phyloP scores from a whole-genome alignment of 2,888 invertebrate genomes.

The Dioctria rufipes region DNA sequence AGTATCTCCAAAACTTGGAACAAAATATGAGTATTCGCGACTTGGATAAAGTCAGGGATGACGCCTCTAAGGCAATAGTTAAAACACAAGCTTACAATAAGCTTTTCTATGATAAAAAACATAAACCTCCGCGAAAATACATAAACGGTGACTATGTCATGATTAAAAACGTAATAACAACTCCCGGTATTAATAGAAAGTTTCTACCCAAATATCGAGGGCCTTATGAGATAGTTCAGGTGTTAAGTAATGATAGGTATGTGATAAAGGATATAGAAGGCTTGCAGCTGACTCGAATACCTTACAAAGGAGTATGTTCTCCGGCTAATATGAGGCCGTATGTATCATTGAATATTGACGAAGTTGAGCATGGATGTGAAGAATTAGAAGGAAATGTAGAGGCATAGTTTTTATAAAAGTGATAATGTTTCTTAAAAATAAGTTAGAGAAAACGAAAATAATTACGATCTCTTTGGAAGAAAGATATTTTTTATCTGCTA shows the following conservation, averaged over 20 bases:
- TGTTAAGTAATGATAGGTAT: conserved; percentile 60
- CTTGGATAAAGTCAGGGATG: conserved; percentile 53
- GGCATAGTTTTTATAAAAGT: no score
- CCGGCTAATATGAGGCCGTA: no score
- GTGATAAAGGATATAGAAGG: conserved; percentile 57
- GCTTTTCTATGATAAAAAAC: conserved; percentile 62
- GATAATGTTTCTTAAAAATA: no score
- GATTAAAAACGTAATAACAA: conserved; percentile 58
- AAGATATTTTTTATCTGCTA: no score
- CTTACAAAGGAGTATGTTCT: no score
- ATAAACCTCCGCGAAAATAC: conserved; percentile 60
- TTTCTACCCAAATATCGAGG: conserved; percentile 61
- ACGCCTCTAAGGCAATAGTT: conserved; percentile 57
- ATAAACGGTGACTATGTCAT: conserved; percentile 60
- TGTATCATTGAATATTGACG: no score
- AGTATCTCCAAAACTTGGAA: conserved; percentile 2
- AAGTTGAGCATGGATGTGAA: no score
- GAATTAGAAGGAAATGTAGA: no score
- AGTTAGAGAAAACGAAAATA: no score
- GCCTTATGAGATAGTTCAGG: conserved; percentile 58
- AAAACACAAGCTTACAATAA: conserved; percentile 61
- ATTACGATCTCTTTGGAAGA: no score
- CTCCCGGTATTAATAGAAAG: conserved; percentile 61
- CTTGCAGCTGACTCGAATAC: no score
- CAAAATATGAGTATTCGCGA: neutral